A percentile compares a stretch with the other conserved stretches of the same genome.
Evolutionary conservation across 2,113 vertebrate genomes (phyloP).

Genomic region (Paramisgurnus dabryanus): DNA sequence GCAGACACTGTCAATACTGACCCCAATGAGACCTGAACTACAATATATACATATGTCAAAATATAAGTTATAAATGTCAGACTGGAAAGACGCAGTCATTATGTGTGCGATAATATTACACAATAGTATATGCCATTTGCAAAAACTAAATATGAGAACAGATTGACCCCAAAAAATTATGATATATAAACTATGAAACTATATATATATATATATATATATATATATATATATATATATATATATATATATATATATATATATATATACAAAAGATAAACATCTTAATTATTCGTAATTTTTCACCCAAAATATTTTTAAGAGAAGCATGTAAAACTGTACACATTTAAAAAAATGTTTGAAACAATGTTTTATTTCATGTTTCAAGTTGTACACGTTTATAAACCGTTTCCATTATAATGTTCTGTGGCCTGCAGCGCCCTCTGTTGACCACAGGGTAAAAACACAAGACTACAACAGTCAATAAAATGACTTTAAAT

Average conservation of each 20-base stretch:
- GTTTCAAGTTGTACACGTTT: constrained; percentile 32
- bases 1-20: constrained; percentile 56
- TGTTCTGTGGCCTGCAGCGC: constrained; percentile 41
- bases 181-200: no score
- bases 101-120: no score
- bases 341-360: neutral
- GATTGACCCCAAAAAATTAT: neutral
- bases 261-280: no score
- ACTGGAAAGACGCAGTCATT: constrained; percentile 6
- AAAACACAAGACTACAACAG: constrained; percentile 30
- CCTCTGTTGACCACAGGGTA: constrained; percentile 39
- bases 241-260: no score
- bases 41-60: constrained; percentile 19
- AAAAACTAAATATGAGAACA: neutral
- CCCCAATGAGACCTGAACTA: constrained; percentile 9
- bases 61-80: constrained; percentile 20
- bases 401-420: constrained; percentile 38
- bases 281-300: no score
- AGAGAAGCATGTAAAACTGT: neutral
- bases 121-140: neutral
- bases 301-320: no score
- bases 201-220: no score
- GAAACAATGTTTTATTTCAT: constrained; percentile 60
- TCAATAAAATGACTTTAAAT: constrained; percentile 35
- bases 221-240: no score